Conservation (phyloP, 2,797 vertebrate genomes). For the Gymnoscopelus braueri region DNA sequence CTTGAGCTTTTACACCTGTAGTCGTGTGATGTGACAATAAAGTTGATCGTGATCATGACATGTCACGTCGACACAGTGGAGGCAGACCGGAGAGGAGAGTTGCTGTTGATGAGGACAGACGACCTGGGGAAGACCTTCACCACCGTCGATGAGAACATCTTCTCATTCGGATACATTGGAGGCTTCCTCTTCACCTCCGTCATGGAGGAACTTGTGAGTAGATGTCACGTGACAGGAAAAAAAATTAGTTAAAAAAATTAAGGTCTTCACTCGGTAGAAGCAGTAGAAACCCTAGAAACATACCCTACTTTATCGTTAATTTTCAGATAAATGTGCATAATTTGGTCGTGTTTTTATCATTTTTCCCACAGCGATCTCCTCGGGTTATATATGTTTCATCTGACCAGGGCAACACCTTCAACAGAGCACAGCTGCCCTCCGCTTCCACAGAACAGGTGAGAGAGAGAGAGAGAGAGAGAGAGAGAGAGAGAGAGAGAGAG, state of each 20-base stretch:
- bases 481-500: neutral
- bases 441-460: conserved; percentile 84
- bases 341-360: neutral
- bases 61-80: conserved; percentile 62
- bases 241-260: too few relatives aligned
- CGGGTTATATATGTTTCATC: conserved; percentile 85
- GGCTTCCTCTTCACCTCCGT: conserved; percentile 85
- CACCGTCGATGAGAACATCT: conserved; percentile 79
- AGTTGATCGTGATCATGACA: too few relatives aligned
- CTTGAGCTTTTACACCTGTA: too few relatives aligned
- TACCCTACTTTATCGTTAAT: neutral
- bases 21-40: too few relatives aligned
- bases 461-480: neutral
- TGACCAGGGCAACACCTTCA: conserved; percentile 82
- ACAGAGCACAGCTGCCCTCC: conserved; percentile 80
- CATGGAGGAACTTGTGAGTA: conserved; percentile 78
- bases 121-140: conserved; percentile 81
- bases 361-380: conserved; percentile 73
- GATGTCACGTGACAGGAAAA: neutral
- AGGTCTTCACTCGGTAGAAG: too few relatives aligned
- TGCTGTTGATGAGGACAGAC: conserved; percentile 77
- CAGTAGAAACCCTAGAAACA: too few relatives aligned
- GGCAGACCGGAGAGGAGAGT: conserved; percentile 75
- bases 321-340: neutral
- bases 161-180: conserved; percentile 84